Evolutionary conservation across 2,113 vertebrate species (phyloP).

Genomic region (Pelecanoides urinatrix): DNA sequence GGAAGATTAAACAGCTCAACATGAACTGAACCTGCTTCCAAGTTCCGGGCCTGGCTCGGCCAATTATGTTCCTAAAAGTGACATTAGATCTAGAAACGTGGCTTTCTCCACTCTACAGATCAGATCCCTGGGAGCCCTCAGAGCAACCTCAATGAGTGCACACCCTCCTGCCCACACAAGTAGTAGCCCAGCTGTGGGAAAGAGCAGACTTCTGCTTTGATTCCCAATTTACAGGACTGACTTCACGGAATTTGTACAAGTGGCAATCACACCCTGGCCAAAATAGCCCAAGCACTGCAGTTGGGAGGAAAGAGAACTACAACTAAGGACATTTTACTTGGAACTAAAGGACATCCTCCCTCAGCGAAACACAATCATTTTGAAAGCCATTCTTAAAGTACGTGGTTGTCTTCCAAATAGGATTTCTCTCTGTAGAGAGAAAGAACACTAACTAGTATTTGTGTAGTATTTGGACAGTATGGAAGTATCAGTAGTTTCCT

Average conservation of each 20-base stretch:
- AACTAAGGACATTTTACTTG: neutral
- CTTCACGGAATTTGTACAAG: neutral
- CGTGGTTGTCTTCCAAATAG: neutral
- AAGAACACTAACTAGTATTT: neutral
- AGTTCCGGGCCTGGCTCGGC: neutral
- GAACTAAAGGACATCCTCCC: neutral
- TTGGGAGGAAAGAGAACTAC: neutral
- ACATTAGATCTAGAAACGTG: neutral
- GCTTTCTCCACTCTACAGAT: neutral
- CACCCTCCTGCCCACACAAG: neutral
- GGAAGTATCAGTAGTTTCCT: neutral
- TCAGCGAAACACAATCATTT: neutral
- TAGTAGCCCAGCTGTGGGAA: neutral
- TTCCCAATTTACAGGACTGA: neutral
- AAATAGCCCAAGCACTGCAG: neutral
- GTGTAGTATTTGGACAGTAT: neutral
- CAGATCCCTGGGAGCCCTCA: neutral
- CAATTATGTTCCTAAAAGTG: neutral
- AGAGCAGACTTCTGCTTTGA: neutral
- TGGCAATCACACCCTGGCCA: neutral
- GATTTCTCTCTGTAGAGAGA: neutral
- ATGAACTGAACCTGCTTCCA: neutral
- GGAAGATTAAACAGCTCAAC: neutral
- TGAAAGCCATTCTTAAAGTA: neutral
- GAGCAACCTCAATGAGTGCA: accelerated